A percentile compares a stretch with the other conserved stretches of the same genome.
Conservation (phyloP, 2,888 invertebrate species). For the Metopia argyrocephala region DNA sequence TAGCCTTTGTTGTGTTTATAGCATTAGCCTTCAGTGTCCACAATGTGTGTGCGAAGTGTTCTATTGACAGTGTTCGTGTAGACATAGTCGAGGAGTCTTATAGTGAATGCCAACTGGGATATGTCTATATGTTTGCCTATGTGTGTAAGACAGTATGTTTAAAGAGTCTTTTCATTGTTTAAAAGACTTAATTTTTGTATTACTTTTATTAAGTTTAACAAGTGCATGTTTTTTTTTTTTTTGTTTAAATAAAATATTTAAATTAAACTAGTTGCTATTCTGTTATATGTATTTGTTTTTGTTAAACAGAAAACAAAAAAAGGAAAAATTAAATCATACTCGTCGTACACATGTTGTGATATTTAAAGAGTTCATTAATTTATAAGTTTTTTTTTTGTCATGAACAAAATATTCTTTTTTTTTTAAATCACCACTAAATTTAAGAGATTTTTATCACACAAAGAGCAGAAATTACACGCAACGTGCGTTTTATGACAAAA, state of each 20-base stretch:
- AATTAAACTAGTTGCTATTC: neutral
- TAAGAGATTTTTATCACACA: slow-evolving; percentile 73
- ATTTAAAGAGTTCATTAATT: neutral
- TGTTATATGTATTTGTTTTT: neutral
- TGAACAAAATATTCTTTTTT: slow-evolving; percentile 45
- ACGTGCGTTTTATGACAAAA: slow-evolving; percentile 71
- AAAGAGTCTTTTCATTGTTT: no score
- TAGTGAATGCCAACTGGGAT: no score
- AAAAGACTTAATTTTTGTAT: no score
- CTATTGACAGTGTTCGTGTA: no score
- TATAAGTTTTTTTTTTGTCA: neutral
- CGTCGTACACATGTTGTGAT: slow-evolving; percentile 29
- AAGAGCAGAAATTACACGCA: slow-evolving; percentile 75
- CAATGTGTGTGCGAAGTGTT: no score
- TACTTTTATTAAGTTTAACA: slow-evolving; percentile 35
- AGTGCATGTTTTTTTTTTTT: slow-evolving; percentile 27
- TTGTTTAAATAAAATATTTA: slow-evolving; percentile 21
- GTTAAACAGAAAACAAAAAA: slow-evolving; percentile 68
- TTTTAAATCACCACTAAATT: slow-evolving; percentile 59
- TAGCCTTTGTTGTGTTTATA: no score
- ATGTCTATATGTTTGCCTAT: no score
- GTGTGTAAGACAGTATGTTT: no score
- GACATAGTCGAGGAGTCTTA: no score
- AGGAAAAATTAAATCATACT: slow-evolving; percentile 64
- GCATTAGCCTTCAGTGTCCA: no score